phyloP scores from a whole-genome alignment of 2,113 vertebrate genomes.

The Serinus canaria region DNA sequence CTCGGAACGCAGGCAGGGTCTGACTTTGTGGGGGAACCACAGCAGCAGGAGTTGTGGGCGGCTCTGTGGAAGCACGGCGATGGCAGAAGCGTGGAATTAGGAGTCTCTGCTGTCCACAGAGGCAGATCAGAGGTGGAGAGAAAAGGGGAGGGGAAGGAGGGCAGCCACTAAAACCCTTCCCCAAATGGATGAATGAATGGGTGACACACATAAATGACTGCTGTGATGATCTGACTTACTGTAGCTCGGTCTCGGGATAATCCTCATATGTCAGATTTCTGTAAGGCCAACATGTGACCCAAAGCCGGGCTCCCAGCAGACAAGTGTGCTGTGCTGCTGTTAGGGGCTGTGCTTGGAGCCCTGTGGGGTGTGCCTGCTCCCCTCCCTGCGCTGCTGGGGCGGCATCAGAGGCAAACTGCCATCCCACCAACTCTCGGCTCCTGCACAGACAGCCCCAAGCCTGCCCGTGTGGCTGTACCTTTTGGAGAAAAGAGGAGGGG shows the following conservation, averaged over 20 bases:
- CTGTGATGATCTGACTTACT: slow-evolving; percentile 24
- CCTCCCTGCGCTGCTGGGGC: background rate
- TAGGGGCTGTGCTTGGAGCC: slow-evolving; percentile 45
- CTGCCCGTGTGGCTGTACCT: background rate
- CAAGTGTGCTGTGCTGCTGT: slow-evolving; percentile 69
- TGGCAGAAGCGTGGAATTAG: background rate
- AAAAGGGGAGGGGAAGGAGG: background rate
- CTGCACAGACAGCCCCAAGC: slow-evolving; percentile 21
- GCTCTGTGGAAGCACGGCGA: rapidly evolving
- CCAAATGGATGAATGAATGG: slow-evolving; percentile 20
- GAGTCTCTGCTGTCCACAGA: background rate
- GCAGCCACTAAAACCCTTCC: background rate
- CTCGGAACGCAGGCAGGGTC: background rate
- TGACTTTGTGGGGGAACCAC: slow-evolving; percentile 10
- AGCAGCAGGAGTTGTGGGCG: background rate
- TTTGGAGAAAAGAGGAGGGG: background rate
- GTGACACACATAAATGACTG: slow-evolving; percentile 23
- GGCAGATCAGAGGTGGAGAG: background rate
- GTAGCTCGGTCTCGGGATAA: slow-evolving; percentile 63
- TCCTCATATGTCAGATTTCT: slow-evolving; percentile 76
- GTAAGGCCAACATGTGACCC: slow-evolving; percentile 78
- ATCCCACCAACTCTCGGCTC: background rate
- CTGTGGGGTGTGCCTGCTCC: background rate
- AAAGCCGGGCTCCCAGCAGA: slow-evolving; percentile 65
- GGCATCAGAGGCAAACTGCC: slow-evolving; percentile 9